Evolutionary conservation across 2,888 invertebrate species (phyloP), one percentile per base, ranked within the genome.

Genomic region (Zaprionus obscuricornis): DNA sequence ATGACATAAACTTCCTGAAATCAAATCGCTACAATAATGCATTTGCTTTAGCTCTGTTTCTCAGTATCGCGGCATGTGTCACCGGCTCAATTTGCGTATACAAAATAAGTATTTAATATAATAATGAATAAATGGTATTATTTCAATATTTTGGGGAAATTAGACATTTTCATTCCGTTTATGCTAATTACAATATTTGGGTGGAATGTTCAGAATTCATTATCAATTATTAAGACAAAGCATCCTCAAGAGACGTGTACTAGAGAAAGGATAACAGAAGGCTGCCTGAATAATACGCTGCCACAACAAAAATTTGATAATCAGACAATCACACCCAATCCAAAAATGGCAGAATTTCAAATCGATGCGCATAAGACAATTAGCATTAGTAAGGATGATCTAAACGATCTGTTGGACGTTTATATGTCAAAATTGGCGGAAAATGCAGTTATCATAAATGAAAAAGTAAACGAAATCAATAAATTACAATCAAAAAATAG

Each of bases 281-380:
- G 27, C 3, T 67, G 68, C 2, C 40, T n/a, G 6, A 69, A 69
- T 3, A 34, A 0, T 16, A 52, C 51, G 5, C 36, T 45, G 33
- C 31, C 7, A 1, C 7, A 4, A 39, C 37, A 43, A 2, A 8
- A 13, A 2, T n/a, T 45, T 8, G 40, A 1, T 1, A 71, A 54
- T 54, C 60, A 46, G 3, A 79, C 77, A 7, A 26, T 50, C 0
- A 50, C 64, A 2, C 43, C 42, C 0, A 59, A 57, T 2, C 69
- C 74, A 2, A 77, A 71, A 13, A 7, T 79, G 6, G 76, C 77
- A 0, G 83, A 78, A 8, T 66, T 77, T 20, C 83, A 83, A 50
- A 77, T 77, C 16, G 79, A 77, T 18, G 79, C 72, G 0, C 83
- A 72, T 4, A 77, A 83, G 16, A 77, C 79, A 1, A 79, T 77